Conservation (phyloP, 2,113 vertebrate species). For the Microcebus tavaratra region DNA sequence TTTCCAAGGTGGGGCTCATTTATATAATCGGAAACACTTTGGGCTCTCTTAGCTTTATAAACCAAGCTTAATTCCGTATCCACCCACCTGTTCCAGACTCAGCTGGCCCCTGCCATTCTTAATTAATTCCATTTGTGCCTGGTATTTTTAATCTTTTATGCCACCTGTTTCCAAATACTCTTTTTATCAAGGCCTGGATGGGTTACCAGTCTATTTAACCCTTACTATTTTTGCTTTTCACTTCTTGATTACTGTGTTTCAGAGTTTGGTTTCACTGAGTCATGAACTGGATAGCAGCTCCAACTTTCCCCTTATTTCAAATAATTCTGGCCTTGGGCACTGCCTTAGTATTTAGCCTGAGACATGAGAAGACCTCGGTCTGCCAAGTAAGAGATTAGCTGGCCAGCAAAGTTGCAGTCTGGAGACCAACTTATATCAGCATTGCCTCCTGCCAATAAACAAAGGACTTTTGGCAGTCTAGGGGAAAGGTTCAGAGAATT, state of each 20-base stretch:
- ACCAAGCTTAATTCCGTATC: neutral
- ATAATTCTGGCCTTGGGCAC: neutral
- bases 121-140: neutral
- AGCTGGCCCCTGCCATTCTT: slow-evolving; percentile 44
- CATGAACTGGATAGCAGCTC: neutral
- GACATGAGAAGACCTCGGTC: neutral
- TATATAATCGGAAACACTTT: neutral
- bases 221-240: slow-evolving; percentile 21
- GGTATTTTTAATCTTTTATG: slow-evolving; percentile 49
- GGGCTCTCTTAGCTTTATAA: neutral
- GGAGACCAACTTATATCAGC: neutral
- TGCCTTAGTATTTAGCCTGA: slow-evolving; percentile 16
- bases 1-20: neutral
- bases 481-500: neutral
- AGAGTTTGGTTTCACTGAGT: neutral
- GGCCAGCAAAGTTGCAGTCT: neutral
- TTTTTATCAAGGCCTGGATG: neutral
- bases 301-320: neutral
- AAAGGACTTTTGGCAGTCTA: neutral
- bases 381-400: neutral
- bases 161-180: slow-evolving; percentile 51
- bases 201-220: neutral
- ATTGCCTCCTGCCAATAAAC: neutral
- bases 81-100: neutral
- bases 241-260: neutral